These are phyloP conservation scores for Pipistrellus pygmaeus DNA, from an alignment of 2,797 vertebrate genomes.

Conservation along the genomic window DNA sequence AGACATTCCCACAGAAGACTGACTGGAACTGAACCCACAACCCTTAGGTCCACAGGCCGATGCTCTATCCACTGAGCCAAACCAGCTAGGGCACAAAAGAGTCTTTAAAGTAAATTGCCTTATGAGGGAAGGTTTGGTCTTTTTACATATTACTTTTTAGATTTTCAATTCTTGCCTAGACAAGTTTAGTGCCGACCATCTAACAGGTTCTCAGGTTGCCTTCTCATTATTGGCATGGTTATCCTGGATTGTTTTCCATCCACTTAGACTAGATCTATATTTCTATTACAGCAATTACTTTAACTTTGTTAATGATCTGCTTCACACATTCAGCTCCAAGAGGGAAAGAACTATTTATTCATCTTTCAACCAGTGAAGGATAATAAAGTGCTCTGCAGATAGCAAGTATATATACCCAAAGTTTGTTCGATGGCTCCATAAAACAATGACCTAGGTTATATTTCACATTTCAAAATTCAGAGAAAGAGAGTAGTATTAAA, in stretches of 20 bases:
- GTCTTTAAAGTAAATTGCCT: not conserved
- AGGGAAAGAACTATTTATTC: conserved; percentile 24
- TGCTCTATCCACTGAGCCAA: no score
- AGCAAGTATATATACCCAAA: conserved; percentile 18
- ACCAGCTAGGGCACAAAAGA: not conserved
- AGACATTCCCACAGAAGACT: not conserved
- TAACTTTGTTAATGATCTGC: not conserved
- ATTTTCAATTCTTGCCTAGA: not conserved
- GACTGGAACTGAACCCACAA: no score
- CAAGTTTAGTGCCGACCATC: not conserved
- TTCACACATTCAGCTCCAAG: conserved; percentile 47
- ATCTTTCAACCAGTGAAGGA: conserved; percentile 41
- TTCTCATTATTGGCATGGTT: not conserved
- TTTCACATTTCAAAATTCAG: conserved; percentile 65
- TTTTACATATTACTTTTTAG: not conserved
- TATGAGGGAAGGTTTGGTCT: not conserved
- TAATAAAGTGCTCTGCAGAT: conserved; percentile 53
- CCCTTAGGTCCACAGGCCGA: no score
- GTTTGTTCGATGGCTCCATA: not conserved
- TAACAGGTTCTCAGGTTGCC: not conserved
- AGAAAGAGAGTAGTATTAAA: conserved; percentile 51
- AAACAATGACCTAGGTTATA: conserved; percentile 45
- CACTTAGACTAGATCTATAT: not conserved
- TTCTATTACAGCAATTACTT: not conserved
- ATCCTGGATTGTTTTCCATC: not conserved